A percentile compares a stretch with the other conserved stretches of the same genome.
phyloP scores from a whole-genome alignment of 2,113 vertebrate genomes.

The Scartelaos histophorus region DNA sequence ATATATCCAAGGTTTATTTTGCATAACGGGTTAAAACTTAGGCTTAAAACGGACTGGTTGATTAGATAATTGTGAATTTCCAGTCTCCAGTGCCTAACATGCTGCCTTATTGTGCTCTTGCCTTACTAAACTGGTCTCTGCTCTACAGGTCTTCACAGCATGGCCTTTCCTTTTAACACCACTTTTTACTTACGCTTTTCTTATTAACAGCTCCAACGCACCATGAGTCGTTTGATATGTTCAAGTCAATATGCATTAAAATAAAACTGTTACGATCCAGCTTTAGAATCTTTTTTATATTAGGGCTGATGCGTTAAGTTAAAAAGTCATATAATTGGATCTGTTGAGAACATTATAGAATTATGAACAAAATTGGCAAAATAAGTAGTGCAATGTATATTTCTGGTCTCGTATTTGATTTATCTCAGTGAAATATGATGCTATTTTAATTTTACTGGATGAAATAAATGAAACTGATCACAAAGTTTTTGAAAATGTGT shows the following conservation, averaged over 20 bases:
- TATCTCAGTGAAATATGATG: too few relatives aligned
- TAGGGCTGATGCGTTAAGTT: too few relatives aligned
- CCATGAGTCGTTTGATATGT: conserved; percentile 73
- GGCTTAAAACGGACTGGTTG: too few relatives aligned
- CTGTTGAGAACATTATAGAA: too few relatives aligned
- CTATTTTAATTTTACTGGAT: too few relatives aligned
- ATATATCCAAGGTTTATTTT: too few relatives aligned
- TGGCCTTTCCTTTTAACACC: conserved; percentile 56
- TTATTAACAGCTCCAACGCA: conserved; percentile 40
- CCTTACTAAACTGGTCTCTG: conserved; percentile 57
- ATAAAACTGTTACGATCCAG: not conserved
- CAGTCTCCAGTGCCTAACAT: conserved; percentile 14
- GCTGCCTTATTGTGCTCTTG: conserved; percentile 54
- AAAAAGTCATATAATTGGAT: too few relatives aligned
- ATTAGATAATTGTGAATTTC: too few relatives aligned
- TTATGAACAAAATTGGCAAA: too few relatives aligned
- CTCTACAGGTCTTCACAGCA: conserved; percentile 45
- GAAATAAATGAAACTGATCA: not conserved
- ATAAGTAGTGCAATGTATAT: too few relatives aligned
- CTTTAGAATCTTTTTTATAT: not conserved
- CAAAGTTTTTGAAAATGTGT: not conserved
- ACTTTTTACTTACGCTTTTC: conserved; percentile 18
- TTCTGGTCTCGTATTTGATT: too few relatives aligned
- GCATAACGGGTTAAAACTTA: too few relatives aligned
- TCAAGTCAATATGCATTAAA: conserved; percentile 52